phyloP scores from a whole-genome alignment of 2,888 invertebrate genomes.

The Labia minor region DNA sequence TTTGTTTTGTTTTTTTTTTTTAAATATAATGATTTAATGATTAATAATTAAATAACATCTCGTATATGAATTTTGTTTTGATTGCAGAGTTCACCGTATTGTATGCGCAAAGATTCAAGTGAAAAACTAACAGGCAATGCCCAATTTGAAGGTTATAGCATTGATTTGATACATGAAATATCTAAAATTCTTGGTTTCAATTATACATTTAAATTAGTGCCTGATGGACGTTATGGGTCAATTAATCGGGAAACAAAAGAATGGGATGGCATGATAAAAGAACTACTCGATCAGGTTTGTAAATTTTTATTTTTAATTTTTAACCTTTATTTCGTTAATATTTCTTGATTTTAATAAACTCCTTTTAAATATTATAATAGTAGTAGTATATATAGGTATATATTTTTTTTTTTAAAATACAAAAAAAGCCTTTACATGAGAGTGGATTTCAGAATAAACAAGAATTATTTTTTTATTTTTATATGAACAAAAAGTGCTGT shows the following conservation, averaged over 20 bases:
- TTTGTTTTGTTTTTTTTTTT: no score
- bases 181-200: slow-evolving; percentile 76
- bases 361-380: not conserved
- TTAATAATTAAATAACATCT: no score
- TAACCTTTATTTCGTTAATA: not conserved
- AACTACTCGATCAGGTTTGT: slow-evolving; percentile 61
- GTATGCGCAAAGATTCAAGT: slow-evolving; percentile 83
- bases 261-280: slow-evolving; percentile 87
- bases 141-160: slow-evolving; percentile 87
- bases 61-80: no score
- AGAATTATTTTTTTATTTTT: no score
- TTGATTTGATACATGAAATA: slow-evolving; percentile 89
- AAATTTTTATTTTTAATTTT: not conserved
- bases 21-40: no score
- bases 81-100: slow-evolving; percentile 86
- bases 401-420: not conserved
- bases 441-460: no score
- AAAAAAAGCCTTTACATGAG: no score
- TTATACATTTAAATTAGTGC: slow-evolving; percentile 74
- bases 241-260: slow-evolving; percentile 70
- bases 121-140: slow-evolving; percentile 78
- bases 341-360: no score
- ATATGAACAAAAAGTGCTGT: no score
- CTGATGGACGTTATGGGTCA: slow-evolving; percentile 76
- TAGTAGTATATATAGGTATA: not conserved